Base-by-base conservation (phyloP, 2,113 vertebrate genomes). In the Parotia lawesii region DNA sequence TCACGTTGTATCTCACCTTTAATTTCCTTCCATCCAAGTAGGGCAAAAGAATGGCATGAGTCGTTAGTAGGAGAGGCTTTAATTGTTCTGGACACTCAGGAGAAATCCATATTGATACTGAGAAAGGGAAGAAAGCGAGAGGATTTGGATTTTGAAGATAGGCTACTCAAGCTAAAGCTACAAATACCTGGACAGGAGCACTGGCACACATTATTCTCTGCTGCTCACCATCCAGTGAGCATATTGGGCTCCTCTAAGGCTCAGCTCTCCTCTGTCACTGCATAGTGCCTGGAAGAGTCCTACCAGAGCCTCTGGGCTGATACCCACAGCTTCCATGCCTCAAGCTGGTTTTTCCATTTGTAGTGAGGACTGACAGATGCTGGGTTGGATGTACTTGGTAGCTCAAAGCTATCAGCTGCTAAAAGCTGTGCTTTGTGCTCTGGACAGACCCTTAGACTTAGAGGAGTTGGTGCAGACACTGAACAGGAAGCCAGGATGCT, bases 271-370 rank as follows among this genome's bases (percentile, higher is more conserved):
- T 42, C 2, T 42, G 5, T 57, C 27, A 10, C 53, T 72, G 65
- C 15, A 5, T 2, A 17, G 27, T 56, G 48, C 11, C 37, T 60
- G 27, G 19, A 20, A 20, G 70, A 45, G 73, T 42, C 33, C 14
- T 67, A 2, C 23, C 42, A 87, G 37, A 47, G 18, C 40, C 44
- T 61, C 37, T 60, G 53, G 48, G 58, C 15, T 40, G 23, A 54
- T 27, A 21, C 10, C 21, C 38, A 40, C 38, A 60, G 21, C 28
- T 33, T 40, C 14, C 1, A 1, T 75, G 48, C 33, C 38, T 75
- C 70, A 38, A 2, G 35, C 5, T 44, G 24, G 2, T 65, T 3
- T 48, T 22, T 51, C 16, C 9, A 0, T 15, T 42, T 56, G 35
- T 38, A 29, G 13, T 44, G 37, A 65, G 23, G 48, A 5, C 12